These are phyloP conservation scores for Sitodiplosis mosellana DNA, from an alignment of 1,140 invertebrate species.

Conservation along the genomic window DNA sequence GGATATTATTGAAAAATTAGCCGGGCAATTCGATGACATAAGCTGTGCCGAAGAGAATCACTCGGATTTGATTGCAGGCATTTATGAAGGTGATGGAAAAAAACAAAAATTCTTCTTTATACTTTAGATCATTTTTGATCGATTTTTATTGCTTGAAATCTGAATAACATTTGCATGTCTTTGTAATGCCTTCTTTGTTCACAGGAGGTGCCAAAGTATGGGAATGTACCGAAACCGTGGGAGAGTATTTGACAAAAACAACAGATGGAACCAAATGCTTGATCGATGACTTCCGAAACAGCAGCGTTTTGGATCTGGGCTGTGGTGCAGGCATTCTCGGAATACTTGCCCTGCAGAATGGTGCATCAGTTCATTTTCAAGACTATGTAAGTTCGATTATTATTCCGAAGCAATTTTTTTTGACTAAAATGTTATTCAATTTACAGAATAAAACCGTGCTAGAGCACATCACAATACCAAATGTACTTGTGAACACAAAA, in stretches of 20 bases:
- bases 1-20: constrained; percentile 12
- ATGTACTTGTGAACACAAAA: constrained; percentile 49
- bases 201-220: constrained; percentile 73
- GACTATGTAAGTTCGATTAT: constrained; percentile 63
- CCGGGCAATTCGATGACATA: constrained; percentile 30
- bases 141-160: too few relatives aligned
- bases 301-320: constrained; percentile 58
- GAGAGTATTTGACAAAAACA: constrained; percentile 37
- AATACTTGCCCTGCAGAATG: constrained; percentile 43
- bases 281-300: constrained; percentile 12
- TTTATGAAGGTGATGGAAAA: constrained; percentile 70
- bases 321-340: constrained; percentile 73
- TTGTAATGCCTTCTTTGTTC: constrained; percentile 9
- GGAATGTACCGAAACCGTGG: constrained; percentile 69
- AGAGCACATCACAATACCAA: constrained; percentile 47
- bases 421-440: neutral
- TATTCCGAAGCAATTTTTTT: neutral
- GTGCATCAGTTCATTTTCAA: constrained; percentile 61
- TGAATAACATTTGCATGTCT: too few relatives aligned
- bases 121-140: too few relatives aligned
- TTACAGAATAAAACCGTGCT: constrained; percentile 19
- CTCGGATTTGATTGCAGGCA: constrained; percentile 48
- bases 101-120: too few relatives aligned
- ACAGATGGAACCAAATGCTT: constrained; percentile 22
- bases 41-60: constrained; percentile 41